Conservation (phyloP, 2,797 vertebrate species). For the Enteromius thamalakanensis region DNA sequence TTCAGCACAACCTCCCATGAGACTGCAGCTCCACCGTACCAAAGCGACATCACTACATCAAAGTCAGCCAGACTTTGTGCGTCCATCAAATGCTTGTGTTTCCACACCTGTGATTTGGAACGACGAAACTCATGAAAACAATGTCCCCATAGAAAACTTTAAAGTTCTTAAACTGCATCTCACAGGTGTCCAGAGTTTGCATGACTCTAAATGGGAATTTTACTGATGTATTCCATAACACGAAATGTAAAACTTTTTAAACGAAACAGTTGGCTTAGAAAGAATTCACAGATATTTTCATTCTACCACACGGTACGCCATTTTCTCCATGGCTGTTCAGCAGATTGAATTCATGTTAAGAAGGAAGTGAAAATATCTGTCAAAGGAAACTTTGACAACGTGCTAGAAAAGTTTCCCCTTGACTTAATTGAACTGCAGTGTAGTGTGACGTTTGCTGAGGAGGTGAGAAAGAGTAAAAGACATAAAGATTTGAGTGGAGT, state of each 20-base stretch:
- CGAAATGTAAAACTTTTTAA: not conserved
- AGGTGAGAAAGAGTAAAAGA: conserved; percentile 47
- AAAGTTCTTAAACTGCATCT: conserved; percentile 31
- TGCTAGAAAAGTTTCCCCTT: conserved; percentile 52
- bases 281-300: not conserved
- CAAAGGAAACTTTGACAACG: conserved; percentile 39
- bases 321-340: conserved; percentile 27
- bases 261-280: conserved; percentile 1
- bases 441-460: conserved; percentile 58
- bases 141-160: conserved; percentile 26
- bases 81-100: conserved; percentile 44
- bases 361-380: conserved; percentile 29
- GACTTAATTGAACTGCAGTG: conserved; percentile 60
- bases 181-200: conserved; percentile 47
- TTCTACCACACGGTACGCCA: not conserved
- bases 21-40: conserved; percentile 49
- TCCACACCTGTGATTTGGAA: conserved; percentile 41
- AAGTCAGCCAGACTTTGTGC: conserved; percentile 49
- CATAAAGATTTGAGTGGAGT: conserved; percentile 13
- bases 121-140: conserved; percentile 13
- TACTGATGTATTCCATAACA: not conserved
- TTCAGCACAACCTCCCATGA: conserved; percentile 44
- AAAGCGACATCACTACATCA: conserved; percentile 51
- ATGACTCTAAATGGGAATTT: conserved; percentile 27
- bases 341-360: conserved; percentile 29